These are phyloP conservation scores for Bothrops jararaca DNA, from an alignment of 2,113 vertebrate genomes.

Conservation along the genomic window DNA sequence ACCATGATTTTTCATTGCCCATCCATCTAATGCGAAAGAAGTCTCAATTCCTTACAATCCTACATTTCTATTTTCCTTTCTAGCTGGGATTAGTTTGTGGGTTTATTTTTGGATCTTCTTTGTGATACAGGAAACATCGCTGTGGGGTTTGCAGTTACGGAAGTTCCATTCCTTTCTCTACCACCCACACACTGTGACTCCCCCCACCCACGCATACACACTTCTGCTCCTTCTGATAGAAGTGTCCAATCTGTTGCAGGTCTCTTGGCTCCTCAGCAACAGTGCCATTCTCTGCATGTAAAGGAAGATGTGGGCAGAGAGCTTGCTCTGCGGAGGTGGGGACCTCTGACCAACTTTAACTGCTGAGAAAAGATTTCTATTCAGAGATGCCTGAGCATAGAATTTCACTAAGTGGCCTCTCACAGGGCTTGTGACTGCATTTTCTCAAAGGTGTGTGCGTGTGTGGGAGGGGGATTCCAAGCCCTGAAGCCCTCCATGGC, in stretches of 20 bases:
- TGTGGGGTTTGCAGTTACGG: neutral
- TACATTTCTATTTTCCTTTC: neutral
- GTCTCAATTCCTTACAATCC: neutral
- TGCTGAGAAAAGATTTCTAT: conserved; percentile 20
- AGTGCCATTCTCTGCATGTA: neutral
- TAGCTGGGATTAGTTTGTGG: neutral
- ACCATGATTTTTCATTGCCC: neutral
- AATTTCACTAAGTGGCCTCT: neutral
- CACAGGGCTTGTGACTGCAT: neutral
- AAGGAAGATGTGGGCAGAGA: conserved; percentile 23
- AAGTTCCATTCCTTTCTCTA: neutral
- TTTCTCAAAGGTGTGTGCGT: neutral
- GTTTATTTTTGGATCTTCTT: conserved; percentile 5
- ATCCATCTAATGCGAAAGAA: neutral
- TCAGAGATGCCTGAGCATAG: conserved; percentile 6
- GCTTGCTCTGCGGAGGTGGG: neutral
- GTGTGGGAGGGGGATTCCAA: neutral
- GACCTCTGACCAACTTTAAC: neutral
- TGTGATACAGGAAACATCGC: neutral
- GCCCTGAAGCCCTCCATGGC: neutral
- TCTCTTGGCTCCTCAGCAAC: neutral
- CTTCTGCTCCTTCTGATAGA: neutral
- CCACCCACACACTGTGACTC: neutral
- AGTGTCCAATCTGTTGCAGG: neutral
- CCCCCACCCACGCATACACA: neutral